These are phyloP conservation scores for Oreochromis niloticus DNA, from an alignment of 2,113 vertebrate species.

Conservation along the genomic window DNA sequence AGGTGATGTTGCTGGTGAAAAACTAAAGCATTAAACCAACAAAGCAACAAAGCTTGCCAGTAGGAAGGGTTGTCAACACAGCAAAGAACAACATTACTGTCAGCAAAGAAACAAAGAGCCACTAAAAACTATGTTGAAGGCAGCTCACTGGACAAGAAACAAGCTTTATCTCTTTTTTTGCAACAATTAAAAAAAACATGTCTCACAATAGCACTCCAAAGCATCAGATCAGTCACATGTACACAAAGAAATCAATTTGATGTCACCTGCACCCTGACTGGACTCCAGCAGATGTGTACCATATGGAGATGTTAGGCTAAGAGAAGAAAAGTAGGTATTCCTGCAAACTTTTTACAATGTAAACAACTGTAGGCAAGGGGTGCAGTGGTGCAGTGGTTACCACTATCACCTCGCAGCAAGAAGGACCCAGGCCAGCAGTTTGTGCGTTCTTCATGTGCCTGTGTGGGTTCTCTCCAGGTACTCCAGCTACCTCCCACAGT, in stretches of 20 bases:
- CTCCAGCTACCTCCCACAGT: background rate
- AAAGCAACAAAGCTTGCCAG: background rate
- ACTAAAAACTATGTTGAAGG: background rate
- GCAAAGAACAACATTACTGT: slow-evolving; percentile 2
- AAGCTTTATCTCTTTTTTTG: background rate
- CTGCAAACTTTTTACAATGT: background rate
- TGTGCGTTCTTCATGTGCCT: background rate
- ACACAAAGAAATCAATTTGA: background rate
- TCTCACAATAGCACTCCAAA: background rate
- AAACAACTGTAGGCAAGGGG: background rate
- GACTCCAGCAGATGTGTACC: background rate
- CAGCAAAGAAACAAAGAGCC: background rate
- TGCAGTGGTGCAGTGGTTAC: background rate
- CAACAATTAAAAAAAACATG: background rate
- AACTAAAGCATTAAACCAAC: background rate
- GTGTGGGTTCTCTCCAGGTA: background rate
- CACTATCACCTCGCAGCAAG: background rate
- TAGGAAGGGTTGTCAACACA: slow-evolving; percentile 13
- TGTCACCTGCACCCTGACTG: background rate
- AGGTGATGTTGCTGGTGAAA: background rate
- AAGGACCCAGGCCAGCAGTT: background rate
- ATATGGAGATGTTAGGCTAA: background rate
- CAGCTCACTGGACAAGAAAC: background rate
- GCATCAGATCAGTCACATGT: background rate
- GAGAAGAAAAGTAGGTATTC: background rate